Evolutionary conservation across 1,140 invertebrate species (phyloP).

Genomic region (Oedothorax gibbosus): DNA sequence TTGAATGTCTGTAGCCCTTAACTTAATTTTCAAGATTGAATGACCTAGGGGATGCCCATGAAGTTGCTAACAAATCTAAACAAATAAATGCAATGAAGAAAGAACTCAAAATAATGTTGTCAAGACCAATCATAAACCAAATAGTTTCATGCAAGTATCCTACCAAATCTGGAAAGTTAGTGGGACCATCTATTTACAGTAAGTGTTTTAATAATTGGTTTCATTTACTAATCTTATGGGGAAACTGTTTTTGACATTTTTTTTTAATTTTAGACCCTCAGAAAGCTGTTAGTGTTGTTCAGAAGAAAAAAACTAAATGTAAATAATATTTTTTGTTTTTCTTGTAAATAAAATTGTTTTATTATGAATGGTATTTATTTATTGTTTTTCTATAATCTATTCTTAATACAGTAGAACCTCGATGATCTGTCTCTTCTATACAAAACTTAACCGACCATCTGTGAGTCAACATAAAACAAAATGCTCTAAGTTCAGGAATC

Average conservation of each 20-base stretch:
- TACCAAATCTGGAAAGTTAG: conserved; percentile 49
- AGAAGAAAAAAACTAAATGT: conserved; percentile 17
- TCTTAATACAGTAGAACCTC: too few relatives aligned
- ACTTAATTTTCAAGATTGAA: conserved; percentile 62
- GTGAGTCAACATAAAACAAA: too few relatives aligned
- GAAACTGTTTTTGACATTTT: not conserved
- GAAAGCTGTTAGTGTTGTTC: conserved; percentile 11
- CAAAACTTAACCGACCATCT: too few relatives aligned
- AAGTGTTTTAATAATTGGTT: conserved; percentile 3
- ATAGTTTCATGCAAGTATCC: conserved; percentile 78
- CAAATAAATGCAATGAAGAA: conserved; percentile 72
- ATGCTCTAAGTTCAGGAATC: too few relatives aligned
- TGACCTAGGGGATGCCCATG: conserved; percentile 64
- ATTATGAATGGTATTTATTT: too few relatives aligned
- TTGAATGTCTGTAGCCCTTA: not conserved
- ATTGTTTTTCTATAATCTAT: too few relatives aligned
- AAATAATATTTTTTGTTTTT: too few relatives aligned
- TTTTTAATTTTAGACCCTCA: conserved; percentile 11
- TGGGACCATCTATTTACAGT: not conserved
- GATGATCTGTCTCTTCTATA: too few relatives aligned
- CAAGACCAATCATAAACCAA: conserved; percentile 76
- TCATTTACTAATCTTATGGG: not conserved
- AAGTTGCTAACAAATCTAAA: conserved; percentile 63
- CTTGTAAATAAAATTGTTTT: not conserved
- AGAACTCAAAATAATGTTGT: conserved; percentile 73